phyloP scores from a whole-genome alignment of 64 coral and sea anemone species.

The Orbicella faveolata region DNA sequence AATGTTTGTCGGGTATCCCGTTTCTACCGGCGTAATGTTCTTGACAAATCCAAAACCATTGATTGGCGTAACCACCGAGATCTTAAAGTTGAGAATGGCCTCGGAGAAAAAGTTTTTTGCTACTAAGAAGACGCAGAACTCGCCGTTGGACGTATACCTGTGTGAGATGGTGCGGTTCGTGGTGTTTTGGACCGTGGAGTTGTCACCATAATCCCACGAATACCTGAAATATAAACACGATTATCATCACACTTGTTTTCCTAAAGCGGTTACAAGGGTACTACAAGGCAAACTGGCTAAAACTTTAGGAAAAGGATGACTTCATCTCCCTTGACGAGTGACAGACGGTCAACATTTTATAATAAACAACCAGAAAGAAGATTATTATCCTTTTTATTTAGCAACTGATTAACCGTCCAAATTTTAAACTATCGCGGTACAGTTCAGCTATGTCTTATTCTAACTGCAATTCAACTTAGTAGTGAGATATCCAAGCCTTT shows the following conservation, averaged over 20 bases:
- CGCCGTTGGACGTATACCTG: background rate
- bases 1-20: constrained; percentile 25
- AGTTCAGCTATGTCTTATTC: no score
- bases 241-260: no score
- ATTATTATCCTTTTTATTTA: no score
- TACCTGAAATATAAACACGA: background rate
- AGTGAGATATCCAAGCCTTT: no score
- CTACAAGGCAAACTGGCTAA: no score
- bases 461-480: no score
- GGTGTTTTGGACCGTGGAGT: constrained; percentile 8
- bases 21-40: constrained; percentile 10
- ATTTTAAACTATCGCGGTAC: no score
- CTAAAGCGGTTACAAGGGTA: no score
- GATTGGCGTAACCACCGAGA: background rate
- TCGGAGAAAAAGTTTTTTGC: constrained; percentile 27
- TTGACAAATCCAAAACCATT: constrained; percentile 11
- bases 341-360: no score
- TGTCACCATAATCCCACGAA: constrained; percentile 30
- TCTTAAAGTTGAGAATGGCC: background rate
- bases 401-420: no score
- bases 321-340: no score
- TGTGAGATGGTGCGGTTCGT: background rate
- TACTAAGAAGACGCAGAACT: background rate
- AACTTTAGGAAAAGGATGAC: no score
- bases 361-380: background rate